These are phyloP conservation scores for Agrochola litura DNA, from an alignment of 2,888 invertebrate genomes.

Conservation along the genomic window DNA sequence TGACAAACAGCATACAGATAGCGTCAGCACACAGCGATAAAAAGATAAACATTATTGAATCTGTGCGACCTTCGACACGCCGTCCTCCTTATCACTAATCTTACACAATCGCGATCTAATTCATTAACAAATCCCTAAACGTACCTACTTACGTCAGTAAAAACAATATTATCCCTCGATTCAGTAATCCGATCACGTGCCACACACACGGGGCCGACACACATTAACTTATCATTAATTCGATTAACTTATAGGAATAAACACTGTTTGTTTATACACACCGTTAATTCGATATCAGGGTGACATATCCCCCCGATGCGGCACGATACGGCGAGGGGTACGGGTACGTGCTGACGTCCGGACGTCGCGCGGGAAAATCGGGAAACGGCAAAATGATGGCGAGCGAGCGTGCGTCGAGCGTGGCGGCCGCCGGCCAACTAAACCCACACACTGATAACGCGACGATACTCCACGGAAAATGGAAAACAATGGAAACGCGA, in stretches of 20 bases:
- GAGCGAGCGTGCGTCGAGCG: conserved; percentile 79
- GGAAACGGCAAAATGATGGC: conserved; percentile 76
- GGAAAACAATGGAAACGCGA: conserved; percentile 86
- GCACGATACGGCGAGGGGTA: conserved; percentile 72
- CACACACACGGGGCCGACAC: conserved; percentile 78
- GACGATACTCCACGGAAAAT: conserved; percentile 82
- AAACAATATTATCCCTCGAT: conserved; percentile 83
- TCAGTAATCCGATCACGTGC: conserved; percentile 87
- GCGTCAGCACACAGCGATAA: conserved; percentile 66
- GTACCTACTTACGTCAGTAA: conserved; percentile 83
- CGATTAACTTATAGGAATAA: conserved; percentile 75
- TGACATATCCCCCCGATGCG: conserved; percentile 82
- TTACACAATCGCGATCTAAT: conserved; percentile 72
- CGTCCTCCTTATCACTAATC: conserved; percentile 73
- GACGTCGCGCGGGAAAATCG: conserved; percentile 78
- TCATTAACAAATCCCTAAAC: conserved; percentile 77
- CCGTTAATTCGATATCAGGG: conserved; percentile 81
- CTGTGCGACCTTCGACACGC: conserved; percentile 79
- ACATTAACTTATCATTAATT: conserved; percentile 85
- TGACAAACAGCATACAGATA: conserved; percentile 55
- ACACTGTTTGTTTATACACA: conserved; percentile 81
- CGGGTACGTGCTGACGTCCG: conserved; percentile 65
- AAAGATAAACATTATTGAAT: conserved; percentile 80
- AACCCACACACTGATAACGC: conserved; percentile 84
- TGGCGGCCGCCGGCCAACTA: conserved; percentile 82